These are phyloP conservation scores for Epinephelus lanceolatus DNA, from an alignment of 2,113 vertebrate species.

Conservation along the genomic window DNA sequence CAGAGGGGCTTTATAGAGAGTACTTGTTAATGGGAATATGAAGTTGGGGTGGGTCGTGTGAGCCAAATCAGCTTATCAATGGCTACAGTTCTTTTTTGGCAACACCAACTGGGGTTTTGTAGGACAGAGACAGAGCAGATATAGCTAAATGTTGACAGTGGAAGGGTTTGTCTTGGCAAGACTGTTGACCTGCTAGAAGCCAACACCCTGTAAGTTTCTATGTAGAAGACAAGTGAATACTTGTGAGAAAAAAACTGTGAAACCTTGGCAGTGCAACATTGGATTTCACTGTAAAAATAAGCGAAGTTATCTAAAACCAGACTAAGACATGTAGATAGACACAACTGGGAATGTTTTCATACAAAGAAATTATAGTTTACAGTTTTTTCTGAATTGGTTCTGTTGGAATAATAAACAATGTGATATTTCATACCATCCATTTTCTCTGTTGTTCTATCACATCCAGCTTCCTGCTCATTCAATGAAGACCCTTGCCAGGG, in stretches of 20 bases:
- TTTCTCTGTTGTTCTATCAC: not conserved
- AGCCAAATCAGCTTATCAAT: conserved; percentile 72
- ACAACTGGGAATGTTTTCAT: not conserved
- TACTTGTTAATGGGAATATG: conserved; percentile 70
- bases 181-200: conserved; percentile 21
- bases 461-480: not conserved
- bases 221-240: not conserved
- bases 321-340: not conserved
- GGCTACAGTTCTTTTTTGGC: conserved; percentile 58
- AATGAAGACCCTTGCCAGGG: not conserved
- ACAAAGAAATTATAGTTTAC: not conserved
- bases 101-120: conserved; percentile 25
- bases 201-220: not conserved
- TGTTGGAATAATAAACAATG: not conserved
- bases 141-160: conserved; percentile 20
- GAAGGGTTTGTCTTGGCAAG: conserved; percentile 20
- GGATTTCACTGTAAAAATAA: not conserved
- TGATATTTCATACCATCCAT: not conserved
- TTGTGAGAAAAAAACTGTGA: not conserved
- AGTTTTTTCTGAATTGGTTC: not conserved
- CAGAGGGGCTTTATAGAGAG: conserved; percentile 60
- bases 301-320: not conserved
- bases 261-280: not conserved
- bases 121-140: conserved; percentile 26
- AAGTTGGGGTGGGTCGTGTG: conserved; percentile 51